These are phyloP conservation scores for Phodopus roborovskii DNA, from an alignment of 2,113 vertebrate genomes.

Conservation along the genomic window DNA sequence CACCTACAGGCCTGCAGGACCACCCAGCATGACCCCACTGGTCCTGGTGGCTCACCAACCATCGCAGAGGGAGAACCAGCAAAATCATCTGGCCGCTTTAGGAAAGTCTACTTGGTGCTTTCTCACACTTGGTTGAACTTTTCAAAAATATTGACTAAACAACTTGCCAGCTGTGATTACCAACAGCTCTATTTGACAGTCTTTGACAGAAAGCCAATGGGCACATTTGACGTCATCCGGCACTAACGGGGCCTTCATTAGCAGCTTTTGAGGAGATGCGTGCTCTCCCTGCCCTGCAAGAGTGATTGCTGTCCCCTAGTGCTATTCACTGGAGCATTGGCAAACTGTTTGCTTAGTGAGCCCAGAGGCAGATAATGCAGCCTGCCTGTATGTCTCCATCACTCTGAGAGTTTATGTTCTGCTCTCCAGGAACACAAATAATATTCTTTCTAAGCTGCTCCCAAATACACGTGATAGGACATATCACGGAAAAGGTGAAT, in stretches of 20 bases:
- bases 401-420: slow-evolving; percentile 65
- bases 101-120: slow-evolving; percentile 67
- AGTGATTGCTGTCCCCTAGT: not conserved
- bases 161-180: slow-evolving; percentile 77
- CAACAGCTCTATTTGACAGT: slow-evolving; percentile 74
- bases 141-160: slow-evolving; percentile 80
- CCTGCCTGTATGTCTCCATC: slow-evolving; percentile 58
- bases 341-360: slow-evolving; percentile 10
- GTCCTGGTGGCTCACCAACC: not conserved
- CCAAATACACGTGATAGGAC: slow-evolving; percentile 74
- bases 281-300: not conserved
- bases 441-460: slow-evolving; percentile 75
- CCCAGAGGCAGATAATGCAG: slow-evolving; percentile 45
- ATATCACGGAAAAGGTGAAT: slow-evolving; percentile 79
- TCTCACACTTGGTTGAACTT: slow-evolving; percentile 79
- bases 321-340: not conserved
- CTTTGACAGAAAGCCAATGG: slow-evolving; percentile 77
- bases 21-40: not conserved
- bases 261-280: not conserved
- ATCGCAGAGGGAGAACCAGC: not conserved
- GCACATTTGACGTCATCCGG: not conserved
- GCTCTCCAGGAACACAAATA: slow-evolving; percentile 78
- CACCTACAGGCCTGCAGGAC: not conserved
- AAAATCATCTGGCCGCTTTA: slow-evolving; percentile 12
- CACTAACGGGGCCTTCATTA: slow-evolving; percentile 61